phyloP scores from a whole-genome alignment of 2,888 invertebrate species.

The Cynaeus angustus region DNA sequence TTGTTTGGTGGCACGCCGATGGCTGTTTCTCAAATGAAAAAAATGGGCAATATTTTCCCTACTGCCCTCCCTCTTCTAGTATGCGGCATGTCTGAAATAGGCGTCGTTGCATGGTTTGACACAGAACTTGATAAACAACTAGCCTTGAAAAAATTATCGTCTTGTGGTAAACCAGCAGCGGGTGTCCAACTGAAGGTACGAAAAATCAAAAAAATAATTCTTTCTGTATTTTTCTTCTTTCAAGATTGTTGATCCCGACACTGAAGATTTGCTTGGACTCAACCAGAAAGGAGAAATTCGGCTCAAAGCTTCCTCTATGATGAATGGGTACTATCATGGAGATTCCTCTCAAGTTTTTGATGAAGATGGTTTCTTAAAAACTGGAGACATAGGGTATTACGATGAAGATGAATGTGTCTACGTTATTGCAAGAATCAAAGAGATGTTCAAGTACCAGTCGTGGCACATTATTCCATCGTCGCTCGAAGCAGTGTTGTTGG shows the following conservation, averaged over 20 bases:
- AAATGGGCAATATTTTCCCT: constrained; percentile 1
- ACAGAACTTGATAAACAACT: background rate
- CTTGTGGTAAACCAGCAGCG: constrained; percentile 43
- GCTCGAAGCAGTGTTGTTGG: constrained; percentile 58
- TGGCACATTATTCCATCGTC: constrained; percentile 64
- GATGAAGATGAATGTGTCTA: constrained; percentile 62
- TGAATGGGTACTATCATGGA: constrained; percentile 70
- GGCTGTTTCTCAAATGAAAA: constrained; percentile 5
- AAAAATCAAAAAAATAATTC: too few species aligned
- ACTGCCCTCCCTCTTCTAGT: background rate
- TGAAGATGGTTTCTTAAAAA: constrained; percentile 61
- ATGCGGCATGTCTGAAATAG: constrained; percentile 33
- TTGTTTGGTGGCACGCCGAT: constrained; percentile 25
- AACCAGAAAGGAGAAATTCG: constrained; percentile 73
- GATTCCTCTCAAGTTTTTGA: constrained; percentile 52
- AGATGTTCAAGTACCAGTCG: constrained; percentile 62
- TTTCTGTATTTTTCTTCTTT: background rate
- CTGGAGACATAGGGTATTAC: constrained; percentile 63
- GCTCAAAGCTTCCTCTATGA: constrained; percentile 64
- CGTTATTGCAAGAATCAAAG: constrained; percentile 61
- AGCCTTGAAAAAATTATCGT: constrained; percentile 14
- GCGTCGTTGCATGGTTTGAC: constrained; percentile 22
- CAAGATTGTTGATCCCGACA: constrained; percentile 28
- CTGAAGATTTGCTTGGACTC: constrained; percentile 63
- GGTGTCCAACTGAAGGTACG: constrained; percentile 44